A percentile compares a stretch with the other conserved stretches of the same genome.
phyloP scores from a whole-genome alignment of 2,888 invertebrate species.

The Lampropteryx suffumata region DNA sequence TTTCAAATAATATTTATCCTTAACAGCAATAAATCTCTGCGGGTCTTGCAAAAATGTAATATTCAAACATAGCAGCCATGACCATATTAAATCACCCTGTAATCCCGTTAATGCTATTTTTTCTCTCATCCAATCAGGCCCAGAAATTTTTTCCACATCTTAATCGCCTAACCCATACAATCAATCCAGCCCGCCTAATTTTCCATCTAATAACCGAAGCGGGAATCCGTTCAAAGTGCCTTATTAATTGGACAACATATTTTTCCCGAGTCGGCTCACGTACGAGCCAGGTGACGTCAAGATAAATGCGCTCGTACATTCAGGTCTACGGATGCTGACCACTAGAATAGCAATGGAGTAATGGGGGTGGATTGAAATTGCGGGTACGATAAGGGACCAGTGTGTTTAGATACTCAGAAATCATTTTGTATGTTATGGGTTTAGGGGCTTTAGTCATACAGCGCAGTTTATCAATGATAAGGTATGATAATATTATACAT shows the following conservation, averaged over 20 bases:
- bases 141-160: slow-evolving; percentile 22
- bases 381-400: slow-evolving; percentile 7
- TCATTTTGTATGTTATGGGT: slow-evolving; percentile 2
- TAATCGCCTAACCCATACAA: slow-evolving; percentile 59
- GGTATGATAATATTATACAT: too few relatives aligned
- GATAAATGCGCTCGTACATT: slow-evolving; percentile 58
- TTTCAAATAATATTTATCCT: too few relatives aligned
- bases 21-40: too few relatives aligned
- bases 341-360: slow-evolving; percentile 15
- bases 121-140: not conserved
- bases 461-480: too few relatives aligned
- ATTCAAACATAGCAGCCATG: too few relatives aligned
- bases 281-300: slow-evolving; percentile 65
- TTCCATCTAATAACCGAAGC: slow-evolving; percentile 65
- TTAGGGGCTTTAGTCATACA: not conserved
- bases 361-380: slow-evolving; percentile 12
- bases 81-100: too few relatives aligned
- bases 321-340: slow-evolving; percentile 18
- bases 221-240: slow-evolving; percentile 67
- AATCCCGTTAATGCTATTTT: too few relatives aligned
- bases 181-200: slow-evolving; percentile 62
- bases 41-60: too few relatives aligned
- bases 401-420: slow-evolving; percentile 7
- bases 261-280: slow-evolving; percentile 62
- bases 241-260: slow-evolving; percentile 73